Evolutionary conservation across 2,113 vertebrate species (phyloP), one percentile per base, ranked within the genome.

Genomic region (Apodemus sylvaticus): DNA sequence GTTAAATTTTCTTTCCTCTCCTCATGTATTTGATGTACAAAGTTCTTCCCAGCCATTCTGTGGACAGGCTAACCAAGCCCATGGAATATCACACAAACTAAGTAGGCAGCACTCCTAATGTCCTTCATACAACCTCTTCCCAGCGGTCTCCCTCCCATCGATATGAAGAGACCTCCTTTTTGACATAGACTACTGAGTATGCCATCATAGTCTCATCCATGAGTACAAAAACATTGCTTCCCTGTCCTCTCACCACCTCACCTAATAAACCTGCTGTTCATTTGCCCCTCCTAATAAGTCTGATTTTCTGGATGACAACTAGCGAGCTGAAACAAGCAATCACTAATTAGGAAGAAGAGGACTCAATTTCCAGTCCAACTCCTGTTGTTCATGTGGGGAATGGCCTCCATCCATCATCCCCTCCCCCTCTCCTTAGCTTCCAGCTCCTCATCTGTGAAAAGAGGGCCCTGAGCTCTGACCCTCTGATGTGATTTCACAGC

Each of bases 401-500:
- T 1, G 9, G 55, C 48, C 81, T 91, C 42, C 1, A 7, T 26
- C 26, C 4, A 86, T 78, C 39, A 55, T 34, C 20, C 36, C 31
- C 60, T 48, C 13, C 42, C 45, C 53, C 1, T 62, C 90, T 78
- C 24, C 42, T 51, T n/a, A 96, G 89, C 42, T 45, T 86, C 53
- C 36, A 55, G 78, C 48, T 94, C 77, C 78, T 91, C 68, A 70
- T 73, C 53, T 89, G 53, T 87, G 87, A 87, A 90, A 93, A 97
- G 55, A 93, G 13, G 58, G 34, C 29, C 7, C 16, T 89, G 91
- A 83, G 53, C 77, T 89, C 48, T 82, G 92, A 60, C 39, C 81
- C 53, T 90, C 36, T 91, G 86, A 95, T 93, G 87, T 71, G 89
- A 95, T 96, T 91, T 91, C 94, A 94, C 77, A 66, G 77, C 68